Base-by-base conservation (phyloP, 2,797 vertebrate genomes). In the Enteromius thamalakanensis region DNA sequence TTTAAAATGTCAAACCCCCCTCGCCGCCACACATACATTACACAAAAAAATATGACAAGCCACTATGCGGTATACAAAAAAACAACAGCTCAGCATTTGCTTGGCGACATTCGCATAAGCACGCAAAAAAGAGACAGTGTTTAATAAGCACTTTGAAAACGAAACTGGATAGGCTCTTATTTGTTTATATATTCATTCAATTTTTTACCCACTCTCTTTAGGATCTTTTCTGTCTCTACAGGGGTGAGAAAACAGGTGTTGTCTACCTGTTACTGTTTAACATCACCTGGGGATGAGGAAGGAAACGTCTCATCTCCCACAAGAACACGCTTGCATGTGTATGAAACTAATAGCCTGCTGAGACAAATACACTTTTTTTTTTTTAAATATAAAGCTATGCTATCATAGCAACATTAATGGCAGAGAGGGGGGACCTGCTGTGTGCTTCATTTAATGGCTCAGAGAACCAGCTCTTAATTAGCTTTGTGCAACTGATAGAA, bases 381-480 rank as follows among this genome's bases (percentile, higher is more conserved):
- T 26, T 26, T 26, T 26, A 87, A 87, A 83, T 86, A 86, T 86
- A 86, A 88, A 86, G 78, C 74, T 79, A 60, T 51, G 75, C 87
- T 72, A 86, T 87, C 83, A 85, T 85, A 81, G 78, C 80, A 84
- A 82, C 80, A 88, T 87, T 82, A 86, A 83, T 77, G 79, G 53
- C 83, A 84, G 77, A 85, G 76, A 80, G 80, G 42, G 45, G 58
- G 64, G 84, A 78, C 82, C 84, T 65, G 86, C 88, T 83, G 88
- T 83, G 87, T 55, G 76, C 80, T 87, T 88, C 85, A 90, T 90
- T 88, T 86, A 88, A 87, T 86, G 81, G 81, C 83, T 88, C 85
- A 84, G 72, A 87, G 88, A 87, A 82, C 78, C 84, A 42, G 82
- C 74, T 78, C 84, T 87, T 89, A 86, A 89, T 90, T 89, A 88